These are phyloP conservation scores for Euwallacea similis DNA, from an alignment of 1,140 invertebrate genomes.

Conservation along the genomic window DNA sequence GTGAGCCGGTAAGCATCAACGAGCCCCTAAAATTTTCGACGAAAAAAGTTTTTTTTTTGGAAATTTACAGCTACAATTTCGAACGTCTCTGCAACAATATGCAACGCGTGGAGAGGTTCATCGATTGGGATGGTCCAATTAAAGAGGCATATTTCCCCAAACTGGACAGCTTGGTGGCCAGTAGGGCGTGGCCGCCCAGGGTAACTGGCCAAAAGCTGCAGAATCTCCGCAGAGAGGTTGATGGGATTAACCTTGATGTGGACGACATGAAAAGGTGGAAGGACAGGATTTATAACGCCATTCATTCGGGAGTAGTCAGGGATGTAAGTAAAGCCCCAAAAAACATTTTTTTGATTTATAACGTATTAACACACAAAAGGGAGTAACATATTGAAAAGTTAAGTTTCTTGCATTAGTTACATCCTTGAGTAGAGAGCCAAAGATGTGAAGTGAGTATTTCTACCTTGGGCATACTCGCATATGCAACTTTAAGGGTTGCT, in stretches of 20 bases:
- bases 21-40: neutral
- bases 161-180: constrained; percentile 66
- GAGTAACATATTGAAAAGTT: too few species aligned
- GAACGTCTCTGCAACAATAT: constrained; percentile 69
- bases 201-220: constrained; percentile 61
- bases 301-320: constrained; percentile 66
- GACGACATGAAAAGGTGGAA: constrained; percentile 73
- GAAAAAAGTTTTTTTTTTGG: neutral
- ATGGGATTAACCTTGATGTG: constrained; percentile 68
- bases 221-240: constrained; percentile 67
- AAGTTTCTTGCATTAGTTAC: too few species aligned
- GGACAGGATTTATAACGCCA: constrained; percentile 73
- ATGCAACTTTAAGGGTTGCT: too few species aligned
- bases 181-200: constrained; percentile 65
- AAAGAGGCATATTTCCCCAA: constrained; percentile 74
- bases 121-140: constrained; percentile 65
- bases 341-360: neutral
- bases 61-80: constrained; percentile 60
- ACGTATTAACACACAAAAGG: too few species aligned
- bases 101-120: constrained; percentile 60
- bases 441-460: too few species aligned
- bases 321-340: constrained; percentile 43
- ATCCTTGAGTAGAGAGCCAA: too few species aligned
- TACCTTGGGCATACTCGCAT: too few species aligned
- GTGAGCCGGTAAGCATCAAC: constrained; percentile 55